Base-by-base conservation (phyloP, 1,140 invertebrate genomes). In the Chymomyza costata region DNA sequence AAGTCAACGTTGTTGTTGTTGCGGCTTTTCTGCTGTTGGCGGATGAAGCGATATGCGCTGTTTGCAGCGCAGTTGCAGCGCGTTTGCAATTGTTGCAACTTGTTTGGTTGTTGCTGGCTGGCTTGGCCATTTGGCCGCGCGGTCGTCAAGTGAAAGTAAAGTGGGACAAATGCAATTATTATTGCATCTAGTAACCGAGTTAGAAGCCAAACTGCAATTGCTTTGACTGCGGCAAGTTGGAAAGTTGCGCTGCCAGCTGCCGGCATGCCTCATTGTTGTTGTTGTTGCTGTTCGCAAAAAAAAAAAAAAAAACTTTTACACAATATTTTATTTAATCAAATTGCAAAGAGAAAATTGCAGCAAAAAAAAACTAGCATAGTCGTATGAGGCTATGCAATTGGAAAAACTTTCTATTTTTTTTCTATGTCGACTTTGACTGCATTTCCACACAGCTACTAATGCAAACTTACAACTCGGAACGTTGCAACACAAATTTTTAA, bases 101-200 rank as follows among this genome's bases (percentile, higher is more conserved):
- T 6, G 11, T 34, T 6, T 34, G 6, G 8, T 34, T 10, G 28
- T 58, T 31, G 40, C 35, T 57, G 31, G 21, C 3, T 25, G 3
- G 34, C 11, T 37, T 37, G n/a, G n/a, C 5, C n/a, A n/a, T 15
- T 37, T 37, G 5, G 32, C 11, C 32, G 32, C 2, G 49, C 41
- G 53, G 53, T 37, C 64, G 73, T 67, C 73, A 80, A 83, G 81
- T 83, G 81, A 83, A 83, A 83, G 81, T 83, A 83, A 83, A 83
- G 81, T 83, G 81, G 81, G 81, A 65, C 81, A 83, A 83, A 83
- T 83, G 78, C 65, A 82, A 81, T 83, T 83, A 83, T 83, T 83
- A 81, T 78, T 83, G 64, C 81, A 83, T 83, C 74, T 80, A 65
- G 68, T 83, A 83, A 83, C 80, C 70, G 80, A 74, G 69, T 78